phyloP scores from a whole-genome alignment of 2,797 vertebrate genomes.

The Argentina silus region DNA sequence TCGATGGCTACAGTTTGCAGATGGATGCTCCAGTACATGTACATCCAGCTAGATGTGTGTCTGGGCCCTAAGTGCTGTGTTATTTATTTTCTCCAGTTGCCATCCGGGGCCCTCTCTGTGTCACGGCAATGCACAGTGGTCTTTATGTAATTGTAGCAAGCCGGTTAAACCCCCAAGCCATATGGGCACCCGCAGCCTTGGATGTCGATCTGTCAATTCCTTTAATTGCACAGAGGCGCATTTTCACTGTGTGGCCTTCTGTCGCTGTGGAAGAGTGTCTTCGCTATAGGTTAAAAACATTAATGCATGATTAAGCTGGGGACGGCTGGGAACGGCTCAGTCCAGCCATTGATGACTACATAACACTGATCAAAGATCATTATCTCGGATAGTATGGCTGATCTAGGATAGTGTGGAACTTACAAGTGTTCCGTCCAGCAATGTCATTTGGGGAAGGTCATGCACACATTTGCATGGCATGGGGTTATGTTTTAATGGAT shows the following conservation, averaged over 20 bases:
- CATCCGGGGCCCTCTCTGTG: constrained; percentile 57
- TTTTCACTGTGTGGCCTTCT: constrained; percentile 47
- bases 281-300: constrained; percentile 74
- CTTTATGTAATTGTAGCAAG: constrained; percentile 77
- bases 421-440: neutral
- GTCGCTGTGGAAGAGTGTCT: constrained; percentile 54
- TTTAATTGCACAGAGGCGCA: constrained; percentile 71
- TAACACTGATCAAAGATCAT: neutral
- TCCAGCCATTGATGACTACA: constrained; percentile 16
- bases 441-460: constrained; percentile 14
- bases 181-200: constrained; percentile 71
- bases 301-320: constrained; percentile 72
- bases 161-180: constrained; percentile 68
- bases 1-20: neutral
- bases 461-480: constrained; percentile 32
- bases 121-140: constrained; percentile 69
- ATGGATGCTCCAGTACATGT: neutral
- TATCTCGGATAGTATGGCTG: too few species aligned
- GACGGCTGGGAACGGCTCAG: constrained; percentile 53
- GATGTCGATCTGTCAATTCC: constrained; percentile 66
- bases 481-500: constrained; percentile 22
- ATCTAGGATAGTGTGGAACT: too few species aligned
- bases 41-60: neutral
- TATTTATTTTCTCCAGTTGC: constrained; percentile 61
- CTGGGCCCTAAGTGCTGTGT: constrained; percentile 50